phyloP scores from a whole-genome alignment of 2,113 vertebrate genomes.

The Takifugu bimaculatus region DNA sequence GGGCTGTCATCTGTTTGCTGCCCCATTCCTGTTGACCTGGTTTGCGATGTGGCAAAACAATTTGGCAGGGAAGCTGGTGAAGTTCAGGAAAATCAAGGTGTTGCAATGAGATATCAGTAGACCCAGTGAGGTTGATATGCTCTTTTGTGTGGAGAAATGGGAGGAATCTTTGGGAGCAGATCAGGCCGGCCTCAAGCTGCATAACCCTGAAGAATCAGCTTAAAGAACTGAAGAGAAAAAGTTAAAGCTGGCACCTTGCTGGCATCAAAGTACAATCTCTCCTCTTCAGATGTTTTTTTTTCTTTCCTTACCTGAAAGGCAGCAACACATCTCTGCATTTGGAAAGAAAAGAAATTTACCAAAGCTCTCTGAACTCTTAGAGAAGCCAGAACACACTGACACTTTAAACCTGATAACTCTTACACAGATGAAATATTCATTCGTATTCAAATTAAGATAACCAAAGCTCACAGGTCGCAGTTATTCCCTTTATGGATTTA shows the following conservation, averaged over 20 bases:
- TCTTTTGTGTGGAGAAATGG: conserved; percentile 29
- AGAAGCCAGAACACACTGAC: conserved; percentile 11
- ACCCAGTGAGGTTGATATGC: conserved; percentile 33
- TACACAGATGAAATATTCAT: conserved; percentile 59
- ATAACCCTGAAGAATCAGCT: conserved; percentile 55
- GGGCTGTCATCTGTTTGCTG: too few relatives aligned
- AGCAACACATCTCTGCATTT: conserved; percentile 25
- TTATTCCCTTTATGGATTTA: conserved; percentile 19
- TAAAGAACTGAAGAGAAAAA: conserved; percentile 44
- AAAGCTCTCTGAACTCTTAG: conserved; percentile 8
- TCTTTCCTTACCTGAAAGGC: conserved; percentile 38
- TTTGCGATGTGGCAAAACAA: conserved; percentile 9
- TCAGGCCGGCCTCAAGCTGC: conserved; percentile 12
- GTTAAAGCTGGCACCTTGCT: conserved; percentile 52
- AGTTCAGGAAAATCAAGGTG: conserved; percentile 54
- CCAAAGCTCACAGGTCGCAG: too few relatives aligned
- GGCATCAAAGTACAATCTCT: conserved; percentile 57
- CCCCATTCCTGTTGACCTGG: too few relatives aligned
- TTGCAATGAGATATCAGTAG: conserved; percentile 52
- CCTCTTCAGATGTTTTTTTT: conserved; percentile 42
- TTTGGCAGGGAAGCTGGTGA: conserved; percentile 24
- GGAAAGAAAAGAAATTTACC: conserved; percentile 18
- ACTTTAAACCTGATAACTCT: conserved; percentile 43
- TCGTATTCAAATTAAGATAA: conserved; percentile 11
- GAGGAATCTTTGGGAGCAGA: conserved; percentile 22